These are phyloP conservation scores for Misgurnus mizolepis DNA, from an alignment of 2,113 vertebrate genomes.

Conservation along the genomic window DNA sequence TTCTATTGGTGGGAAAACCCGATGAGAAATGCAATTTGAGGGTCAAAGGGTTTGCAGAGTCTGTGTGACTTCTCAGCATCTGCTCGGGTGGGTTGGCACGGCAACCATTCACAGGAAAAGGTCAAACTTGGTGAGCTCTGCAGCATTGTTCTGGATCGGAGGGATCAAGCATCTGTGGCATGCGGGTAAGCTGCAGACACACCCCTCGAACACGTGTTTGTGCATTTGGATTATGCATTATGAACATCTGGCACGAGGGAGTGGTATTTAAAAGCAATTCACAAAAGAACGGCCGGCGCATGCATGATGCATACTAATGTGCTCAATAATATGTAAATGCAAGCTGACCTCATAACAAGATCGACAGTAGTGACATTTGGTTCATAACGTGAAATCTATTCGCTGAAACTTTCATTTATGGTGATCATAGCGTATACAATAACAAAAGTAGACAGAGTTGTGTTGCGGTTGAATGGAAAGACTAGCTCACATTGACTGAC, in stretches of 20 bases:
- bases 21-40: conserved; percentile 63
- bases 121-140: conserved; percentile 51
- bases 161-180: conserved; percentile 28
- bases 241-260: conserved; percentile 11
- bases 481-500: neutral
- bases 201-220: conserved; percentile 20
- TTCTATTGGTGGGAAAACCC: conserved; percentile 28
- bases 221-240: conserved; percentile 42
- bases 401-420: neutral
- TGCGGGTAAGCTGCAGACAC: conserved; percentile 5
- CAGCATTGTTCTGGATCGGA: conserved; percentile 16
- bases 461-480: neutral
- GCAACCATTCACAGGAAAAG: conserved; percentile 65
- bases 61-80: conserved; percentile 66
- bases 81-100: conserved; percentile 68
- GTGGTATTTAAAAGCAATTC: conserved; percentile 30
- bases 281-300: neutral
- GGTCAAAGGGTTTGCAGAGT: conserved; percentile 65
- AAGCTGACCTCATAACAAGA: neutral
- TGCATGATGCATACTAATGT: neutral
- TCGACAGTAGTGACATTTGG: neutral
- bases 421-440: neutral
- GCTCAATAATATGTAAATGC: neutral
- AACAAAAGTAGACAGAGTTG: neutral
- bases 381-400: neutral